Base-by-base conservation (phyloP, 2,888 invertebrate species). In the Dasysyrphus albostriatus region DNA sequence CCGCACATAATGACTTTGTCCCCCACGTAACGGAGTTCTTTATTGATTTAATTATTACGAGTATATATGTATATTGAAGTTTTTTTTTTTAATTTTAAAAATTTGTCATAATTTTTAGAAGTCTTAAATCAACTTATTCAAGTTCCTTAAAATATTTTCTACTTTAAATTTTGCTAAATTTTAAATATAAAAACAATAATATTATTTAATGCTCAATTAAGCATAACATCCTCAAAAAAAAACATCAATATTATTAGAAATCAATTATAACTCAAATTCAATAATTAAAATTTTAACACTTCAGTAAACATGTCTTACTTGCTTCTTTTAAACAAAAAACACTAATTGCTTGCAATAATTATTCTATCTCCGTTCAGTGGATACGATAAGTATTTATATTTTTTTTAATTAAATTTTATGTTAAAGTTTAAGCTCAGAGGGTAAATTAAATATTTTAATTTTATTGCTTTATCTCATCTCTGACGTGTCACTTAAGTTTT, bases 241-340 rank as follows among this genome's bases (percentile, higher is more conserved):
- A n/a, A n/a, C 24, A 3, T 24, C 39, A 72, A 24, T 72, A 24
- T 72, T 44, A 10, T 58, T 10, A 16, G 58, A 49, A 65, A 39
- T 63, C 79, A 58, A 58, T 65, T 47, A 56, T 14, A 58, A 29
- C 47, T 32, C 12, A 54, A 54, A 32, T 54, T 58, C 16, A 5
- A 61, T 42, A 24, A 42, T 42, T 19, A 42, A 42, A 39, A 42
- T 42, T 29, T 81, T 61, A 69, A 61, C 69, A 75, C 69, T 81
- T 65, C 74, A n/a, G 8, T 69, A 34, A 61, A 39, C 63, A 70
- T 39, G 14, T 19, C 47, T 70, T 56, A 70, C 24, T 75, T 76
- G 63, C 49, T 70, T 29, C 14, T 47, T 3, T 32, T 1, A 7
- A 7, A 69, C 69, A 63, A 29, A 39, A 61, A 42, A 39, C n/a